Evolutionary conservation across 1,140 invertebrate genomes (phyloP), one percentile per base, ranked within the genome.

Genomic region (Aphis gossypii): DNA sequence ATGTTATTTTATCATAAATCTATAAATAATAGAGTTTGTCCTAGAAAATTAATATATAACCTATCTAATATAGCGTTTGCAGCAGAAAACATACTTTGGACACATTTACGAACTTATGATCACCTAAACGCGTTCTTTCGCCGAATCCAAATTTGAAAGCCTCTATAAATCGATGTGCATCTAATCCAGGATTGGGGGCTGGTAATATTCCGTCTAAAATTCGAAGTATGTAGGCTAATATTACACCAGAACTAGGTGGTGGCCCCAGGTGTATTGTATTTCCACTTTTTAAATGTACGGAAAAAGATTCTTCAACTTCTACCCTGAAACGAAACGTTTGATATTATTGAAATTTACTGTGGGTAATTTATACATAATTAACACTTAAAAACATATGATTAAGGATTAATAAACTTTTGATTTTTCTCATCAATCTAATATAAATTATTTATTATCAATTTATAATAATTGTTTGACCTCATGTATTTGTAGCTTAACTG

Each of bases 91-190:
- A 68, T 68, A 94, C 94, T 88, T 94, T 30, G 25, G 94, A 93
- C 5, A 94, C 87, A 48, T 95, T 93, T 9, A 94, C 94, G 83
- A 94, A 97, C 86, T 96, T 95, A n/a, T 97, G 96, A 96, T 99
- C 99, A 0, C 97, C 99, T 60, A 99, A 95, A 94, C 97, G 96
- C 6, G 98, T 98, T 94, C 99, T 96, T 94, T 96, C 96, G 0
- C 98, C 99, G 95, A 98, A 99, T 25, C 97, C 98, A 96, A 98
- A 99, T 95, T 99, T 99, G 95, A 99, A 98, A 3, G 98, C 97
- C 95, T 99, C 98, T 4, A 98, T 96, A 46, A 99, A 96, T 60
- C 98, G 96, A 94, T 99, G 98, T 96, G 96, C 97, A 94, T 96
- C 96, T 20, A 94, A 94, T 23, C 95, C 94, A 82, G 95, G 94